These are phyloP conservation scores for Dryas iulia DNA, from an alignment of 1,140 invertebrate genomes.

Conservation along the genomic window DNA sequence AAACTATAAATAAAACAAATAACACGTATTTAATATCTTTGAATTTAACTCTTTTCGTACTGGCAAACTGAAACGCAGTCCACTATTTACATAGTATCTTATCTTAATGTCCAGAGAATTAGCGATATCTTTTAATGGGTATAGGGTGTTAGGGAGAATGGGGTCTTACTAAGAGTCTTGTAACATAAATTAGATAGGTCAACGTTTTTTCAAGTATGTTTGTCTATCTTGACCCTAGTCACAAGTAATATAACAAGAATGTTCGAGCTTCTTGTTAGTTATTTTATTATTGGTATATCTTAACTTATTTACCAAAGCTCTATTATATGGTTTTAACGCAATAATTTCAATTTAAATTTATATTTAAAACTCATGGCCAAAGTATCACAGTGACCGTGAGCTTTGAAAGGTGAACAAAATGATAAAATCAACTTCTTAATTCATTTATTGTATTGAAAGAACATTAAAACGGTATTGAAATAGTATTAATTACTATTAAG, in stretches of 20 bases:
- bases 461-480: neutral
- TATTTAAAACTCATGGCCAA: slow-evolving; percentile 6
- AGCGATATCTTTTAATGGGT: slow-evolving; percentile 28
- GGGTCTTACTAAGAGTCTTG: neutral
- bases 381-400: slow-evolving; percentile 13
- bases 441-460: neutral
- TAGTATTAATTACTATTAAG: neutral
- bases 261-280: too few species aligned
- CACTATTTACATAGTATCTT: slow-evolving; percentile 31
- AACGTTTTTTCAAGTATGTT: neutral
- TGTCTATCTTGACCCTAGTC: neutral
- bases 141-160: slow-evolving; percentile 21
- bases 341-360: too few species aligned
- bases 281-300: neutral
- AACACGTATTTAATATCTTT: slow-evolving; percentile 23
- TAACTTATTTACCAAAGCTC: neutral
- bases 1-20: slow-evolving; percentile 10
- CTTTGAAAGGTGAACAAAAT: slow-evolving; percentile 14
- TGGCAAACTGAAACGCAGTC: slow-evolving; percentile 21
- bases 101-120: slow-evolving; percentile 26
- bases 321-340: neutral
- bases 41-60: slow-evolving; percentile 13
- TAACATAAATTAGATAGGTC: neutral
- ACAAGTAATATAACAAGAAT: too few species aligned
- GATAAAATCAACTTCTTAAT: slow-evolving; percentile 21